phyloP scores from a whole-genome alignment of 2,888 invertebrate species.

The Brenthis hecate region DNA sequence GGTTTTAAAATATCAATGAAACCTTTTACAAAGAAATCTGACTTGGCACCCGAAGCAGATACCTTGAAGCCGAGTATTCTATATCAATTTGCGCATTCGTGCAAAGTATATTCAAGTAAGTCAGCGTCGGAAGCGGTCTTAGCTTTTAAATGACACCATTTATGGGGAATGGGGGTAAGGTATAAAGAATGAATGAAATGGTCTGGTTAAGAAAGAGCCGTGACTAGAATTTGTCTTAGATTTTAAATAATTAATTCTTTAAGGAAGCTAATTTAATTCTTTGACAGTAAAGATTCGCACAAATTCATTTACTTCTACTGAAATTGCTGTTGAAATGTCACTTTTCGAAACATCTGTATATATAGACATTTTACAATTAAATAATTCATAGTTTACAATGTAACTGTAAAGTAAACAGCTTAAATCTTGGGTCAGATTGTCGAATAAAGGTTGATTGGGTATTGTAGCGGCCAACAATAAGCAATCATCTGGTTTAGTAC shows the following conservation, averaged over 20 bases:
- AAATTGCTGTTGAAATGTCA: not conserved
- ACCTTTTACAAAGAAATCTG: conserved; percentile 34
- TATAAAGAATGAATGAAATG: conserved; percentile 62
- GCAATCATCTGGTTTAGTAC: conserved; percentile 64
- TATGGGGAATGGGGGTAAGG: conserved; percentile 65
- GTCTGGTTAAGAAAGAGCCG: conserved; percentile 51
- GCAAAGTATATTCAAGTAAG: conserved; percentile 76
- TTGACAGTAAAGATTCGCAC: conserved; percentile 19
- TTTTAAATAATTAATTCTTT: conserved; percentile 39
- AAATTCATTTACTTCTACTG: conserved; percentile 17
- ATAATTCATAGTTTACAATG: not conserved
- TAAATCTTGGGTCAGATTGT: conserved; percentile 50
- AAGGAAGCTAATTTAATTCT: conserved; percentile 30
- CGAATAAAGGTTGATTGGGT: conserved; percentile 67
- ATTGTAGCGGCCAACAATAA: conserved; percentile 70
- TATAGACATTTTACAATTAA: not conserved
- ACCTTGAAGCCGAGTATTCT: conserved; percentile 73
- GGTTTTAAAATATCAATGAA: conserved; percentile 23
- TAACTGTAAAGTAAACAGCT: conserved; percentile 39
- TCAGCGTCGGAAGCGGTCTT: conserved; percentile 59
- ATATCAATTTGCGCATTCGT: conserved; percentile 78
- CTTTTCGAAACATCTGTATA: not conserved
- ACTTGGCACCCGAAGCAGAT: conserved; percentile 51
- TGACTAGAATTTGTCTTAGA: conserved; percentile 42
- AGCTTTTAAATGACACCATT: conserved; percentile 74